Conservation (phyloP, 2,888 invertebrate species). For the Palloptera scutellata region DNA sequence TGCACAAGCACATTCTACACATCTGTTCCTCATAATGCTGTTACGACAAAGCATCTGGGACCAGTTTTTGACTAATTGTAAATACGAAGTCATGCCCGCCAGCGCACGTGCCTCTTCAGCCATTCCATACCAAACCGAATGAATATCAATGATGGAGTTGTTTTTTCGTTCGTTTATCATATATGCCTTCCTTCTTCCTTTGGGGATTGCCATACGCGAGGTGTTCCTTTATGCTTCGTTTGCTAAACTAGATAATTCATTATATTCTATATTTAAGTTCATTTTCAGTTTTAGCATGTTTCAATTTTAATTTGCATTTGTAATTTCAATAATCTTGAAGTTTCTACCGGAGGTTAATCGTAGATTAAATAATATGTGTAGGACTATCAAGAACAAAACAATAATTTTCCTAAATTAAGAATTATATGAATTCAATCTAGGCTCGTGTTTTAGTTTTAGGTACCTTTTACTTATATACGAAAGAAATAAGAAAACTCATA, state of each 20-base stretch:
- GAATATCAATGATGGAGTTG: too few species aligned
- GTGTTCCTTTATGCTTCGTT: too few species aligned
- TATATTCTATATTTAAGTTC: not conserved
- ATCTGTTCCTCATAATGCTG: too few species aligned
- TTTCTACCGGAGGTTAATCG: not conserved
- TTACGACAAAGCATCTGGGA: too few species aligned
- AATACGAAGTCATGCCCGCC: too few species aligned
- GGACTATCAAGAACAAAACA: constrained; percentile 5
- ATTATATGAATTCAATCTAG: constrained; percentile 1
- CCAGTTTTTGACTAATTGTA: too few species aligned
- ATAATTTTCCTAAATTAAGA: not conserved
- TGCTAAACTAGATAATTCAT: not conserved
- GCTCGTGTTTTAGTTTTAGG: constrained; percentile 19
- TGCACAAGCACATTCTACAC: too few species aligned
- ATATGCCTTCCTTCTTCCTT: too few species aligned
- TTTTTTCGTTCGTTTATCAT: too few species aligned
- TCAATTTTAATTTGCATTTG: not conserved
- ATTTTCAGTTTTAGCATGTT: constrained; percentile 2
- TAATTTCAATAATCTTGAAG: constrained; percentile 6
- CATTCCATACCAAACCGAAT: too few species aligned
- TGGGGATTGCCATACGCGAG: too few species aligned
- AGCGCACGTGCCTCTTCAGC: too few species aligned
- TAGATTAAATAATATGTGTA: not conserved
- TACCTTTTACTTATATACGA: constrained; percentile 10
- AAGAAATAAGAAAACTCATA: constrained; percentile 12